phyloP scores from a whole-genome alignment of 2,888 invertebrate species.

The Drosophila falleni region DNA sequence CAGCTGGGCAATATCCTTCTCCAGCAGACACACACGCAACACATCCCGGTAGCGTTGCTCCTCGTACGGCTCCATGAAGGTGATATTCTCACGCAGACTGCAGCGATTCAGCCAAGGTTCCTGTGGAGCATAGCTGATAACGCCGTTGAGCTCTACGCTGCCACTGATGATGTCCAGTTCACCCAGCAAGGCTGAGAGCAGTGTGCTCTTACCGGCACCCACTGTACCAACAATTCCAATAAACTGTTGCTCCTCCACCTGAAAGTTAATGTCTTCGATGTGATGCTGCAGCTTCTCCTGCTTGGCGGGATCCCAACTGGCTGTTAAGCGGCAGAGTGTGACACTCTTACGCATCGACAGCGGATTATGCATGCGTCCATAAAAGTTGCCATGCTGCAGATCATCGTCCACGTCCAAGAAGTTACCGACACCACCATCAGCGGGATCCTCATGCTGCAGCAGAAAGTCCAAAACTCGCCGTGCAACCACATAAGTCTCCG shows the following conservation, averaged over 20 bases:
- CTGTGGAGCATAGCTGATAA: slow-evolving; percentile 91
- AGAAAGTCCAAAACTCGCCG: slow-evolving; percentile 89
- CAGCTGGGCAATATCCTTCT: slow-evolving; percentile 88
- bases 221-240: slow-evolving; percentile 90
- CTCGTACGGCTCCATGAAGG: slow-evolving; percentile 92
- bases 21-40: slow-evolving; percentile 87
- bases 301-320: slow-evolving; percentile 86
- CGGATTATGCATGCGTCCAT: slow-evolving; percentile 72
- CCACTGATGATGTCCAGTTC: slow-evolving; percentile 89
- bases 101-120: slow-evolving; percentile 93
- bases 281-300: slow-evolving; percentile 64
- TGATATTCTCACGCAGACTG: slow-evolving; percentile 95
- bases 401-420: slow-evolving; percentile 70
- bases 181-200: slow-evolving; percentile 90
- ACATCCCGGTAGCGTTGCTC: slow-evolving; percentile 86
- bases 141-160: slow-evolving; percentile 88
- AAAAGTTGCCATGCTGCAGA: slow-evolving; percentile 69
- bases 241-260: slow-evolving; percentile 73
- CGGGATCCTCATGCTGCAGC: slow-evolving; percentile 82
- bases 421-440: slow-evolving; percentile 74
- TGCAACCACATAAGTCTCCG: slow-evolving; percentile 91
- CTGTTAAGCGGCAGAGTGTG: slow-evolving; percentile 85
- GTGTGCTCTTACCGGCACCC: slow-evolving; percentile 91
- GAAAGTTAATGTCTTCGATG: slow-evolving; percentile 86
- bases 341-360: slow-evolving; percentile 80